These are phyloP conservation scores for Petrolisthes cinctipes DNA, from an alignment of 2,888 invertebrate genomes.

Conservation along the genomic window DNA sequence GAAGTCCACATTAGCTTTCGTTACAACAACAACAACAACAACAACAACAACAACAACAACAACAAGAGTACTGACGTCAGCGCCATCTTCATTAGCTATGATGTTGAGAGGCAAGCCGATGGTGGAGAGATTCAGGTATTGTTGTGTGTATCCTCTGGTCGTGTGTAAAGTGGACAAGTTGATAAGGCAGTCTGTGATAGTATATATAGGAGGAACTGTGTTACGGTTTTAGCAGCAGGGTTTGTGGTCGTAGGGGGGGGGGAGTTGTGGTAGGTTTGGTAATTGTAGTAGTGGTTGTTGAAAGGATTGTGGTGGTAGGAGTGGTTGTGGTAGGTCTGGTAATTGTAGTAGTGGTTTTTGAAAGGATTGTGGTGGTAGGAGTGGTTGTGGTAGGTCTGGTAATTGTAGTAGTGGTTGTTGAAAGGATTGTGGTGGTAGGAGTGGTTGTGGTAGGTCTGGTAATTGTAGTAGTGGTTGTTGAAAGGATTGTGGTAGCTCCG, in stretches of 20 bases:
- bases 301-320: no score
- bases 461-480: no score
- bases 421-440: not conserved
- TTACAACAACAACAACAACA: not conserved
- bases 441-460: not conserved
- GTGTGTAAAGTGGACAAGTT: not conserved
- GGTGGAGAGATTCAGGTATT: slow-evolving; percentile 60
- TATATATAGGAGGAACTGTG: not conserved
- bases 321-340: no score
- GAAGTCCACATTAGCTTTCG: not conserved
- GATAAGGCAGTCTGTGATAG: not conserved
- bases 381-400: not conserved
- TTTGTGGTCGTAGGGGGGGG: not conserved
- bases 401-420: no score
- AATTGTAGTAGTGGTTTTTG: not conserved
- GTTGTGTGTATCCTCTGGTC: not conserved
- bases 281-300: no score
- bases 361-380: not conserved
- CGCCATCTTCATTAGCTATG: slow-evolving; percentile 38
- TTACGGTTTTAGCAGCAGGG: not conserved
- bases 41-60: not conserved
- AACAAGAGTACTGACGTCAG: not conserved
- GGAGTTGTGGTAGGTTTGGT: not conserved
- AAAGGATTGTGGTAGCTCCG: no score
- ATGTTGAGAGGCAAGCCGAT: slow-evolving; percentile 46